These are phyloP conservation scores for Trilocha varians DNA, from an alignment of 2,888 invertebrate species.

Conservation along the genomic window DNA sequence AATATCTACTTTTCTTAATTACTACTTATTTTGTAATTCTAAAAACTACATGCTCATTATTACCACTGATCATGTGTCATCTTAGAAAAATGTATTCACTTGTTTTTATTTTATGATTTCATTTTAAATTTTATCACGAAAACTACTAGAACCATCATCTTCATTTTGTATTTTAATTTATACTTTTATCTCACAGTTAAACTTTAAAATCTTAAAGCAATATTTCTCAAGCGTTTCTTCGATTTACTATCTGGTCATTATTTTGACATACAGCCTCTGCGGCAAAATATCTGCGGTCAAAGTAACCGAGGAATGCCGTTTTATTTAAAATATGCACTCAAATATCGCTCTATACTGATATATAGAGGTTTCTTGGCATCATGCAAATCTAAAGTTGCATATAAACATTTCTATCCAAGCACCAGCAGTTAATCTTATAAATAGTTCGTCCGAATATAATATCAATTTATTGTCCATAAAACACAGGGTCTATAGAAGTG, in stretches of 20 bases:
- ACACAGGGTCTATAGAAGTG: constrained; percentile 37
- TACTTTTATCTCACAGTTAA: neutral
- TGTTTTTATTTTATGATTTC: too few species aligned
- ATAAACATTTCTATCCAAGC: neutral
- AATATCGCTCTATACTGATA: constrained; percentile 48
- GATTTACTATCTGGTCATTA: constrained; percentile 59
- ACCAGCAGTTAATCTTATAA: neutral
- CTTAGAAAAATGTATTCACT: too few species aligned
- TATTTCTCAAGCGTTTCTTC: constrained; percentile 20
- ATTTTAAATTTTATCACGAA: too few species aligned
- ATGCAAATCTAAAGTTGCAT: constrained; percentile 4
- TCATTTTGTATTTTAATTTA: too few species aligned
- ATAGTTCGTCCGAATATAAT: constrained; percentile 12
- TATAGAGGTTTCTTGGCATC: constrained; percentile 29
- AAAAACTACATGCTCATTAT: too few species aligned
- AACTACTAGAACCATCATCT: too few species aligned
- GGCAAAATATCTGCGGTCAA: constrained; percentile 62
- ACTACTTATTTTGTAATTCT: constrained; percentile 1
- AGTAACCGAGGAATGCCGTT: constrained; percentile 52
- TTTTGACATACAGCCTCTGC: constrained; percentile 65
- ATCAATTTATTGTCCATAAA: constrained; percentile 39
- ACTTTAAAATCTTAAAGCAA: constrained; percentile 11
- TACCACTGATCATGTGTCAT: too few species aligned
- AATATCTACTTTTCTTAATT: neutral
- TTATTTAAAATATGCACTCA: constrained; percentile 59